Percentiles rank a stretch among this genome's conserved stretches.
These are phyloP conservation scores for Hydrozoanthus tunicans DNA, from an alignment of 64 coral and sea anemone genomes.

Conservation along the genomic window DNA sequence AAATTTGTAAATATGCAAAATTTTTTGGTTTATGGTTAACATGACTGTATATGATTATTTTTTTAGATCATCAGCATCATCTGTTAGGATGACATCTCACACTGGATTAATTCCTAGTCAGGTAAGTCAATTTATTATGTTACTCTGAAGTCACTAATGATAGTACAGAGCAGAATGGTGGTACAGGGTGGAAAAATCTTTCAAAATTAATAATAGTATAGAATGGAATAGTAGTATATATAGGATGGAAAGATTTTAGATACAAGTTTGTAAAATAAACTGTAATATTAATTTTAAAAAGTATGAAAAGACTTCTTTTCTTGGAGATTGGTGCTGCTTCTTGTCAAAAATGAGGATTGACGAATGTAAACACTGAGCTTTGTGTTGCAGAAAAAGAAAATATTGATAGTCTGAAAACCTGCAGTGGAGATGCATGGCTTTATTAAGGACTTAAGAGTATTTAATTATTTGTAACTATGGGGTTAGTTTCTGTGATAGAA, in stretches of 20 bases:
- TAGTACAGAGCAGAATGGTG: too few species aligned
- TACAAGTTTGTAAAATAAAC: neutral
- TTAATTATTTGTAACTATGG: too few species aligned
- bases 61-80: constrained; percentile 58
- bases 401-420: neutral
- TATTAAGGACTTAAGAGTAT: too few species aligned
- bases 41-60: neutral
- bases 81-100: constrained; percentile 69
- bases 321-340: neutral
- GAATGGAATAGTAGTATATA: too few species aligned
- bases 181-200: too few species aligned
- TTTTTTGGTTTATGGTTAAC: neutral
- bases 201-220: too few species aligned
- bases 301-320: neutral
- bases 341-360: neutral
- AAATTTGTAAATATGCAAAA: too few species aligned
- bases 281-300: neutral
- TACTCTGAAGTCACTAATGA: neutral
- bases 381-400: neutral
- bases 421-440: too few species aligned
- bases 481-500: too few species aligned
- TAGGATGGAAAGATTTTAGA: too few species aligned
- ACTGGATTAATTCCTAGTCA: constrained; percentile 80
- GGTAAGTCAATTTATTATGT: constrained; percentile 18
- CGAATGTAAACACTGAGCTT: neutral